A percentile compares a stretch with the other conserved stretches of the same genome.
Conservation (phyloP, 1,140 invertebrate species). For the Aphaenogaster floridana region DNA sequence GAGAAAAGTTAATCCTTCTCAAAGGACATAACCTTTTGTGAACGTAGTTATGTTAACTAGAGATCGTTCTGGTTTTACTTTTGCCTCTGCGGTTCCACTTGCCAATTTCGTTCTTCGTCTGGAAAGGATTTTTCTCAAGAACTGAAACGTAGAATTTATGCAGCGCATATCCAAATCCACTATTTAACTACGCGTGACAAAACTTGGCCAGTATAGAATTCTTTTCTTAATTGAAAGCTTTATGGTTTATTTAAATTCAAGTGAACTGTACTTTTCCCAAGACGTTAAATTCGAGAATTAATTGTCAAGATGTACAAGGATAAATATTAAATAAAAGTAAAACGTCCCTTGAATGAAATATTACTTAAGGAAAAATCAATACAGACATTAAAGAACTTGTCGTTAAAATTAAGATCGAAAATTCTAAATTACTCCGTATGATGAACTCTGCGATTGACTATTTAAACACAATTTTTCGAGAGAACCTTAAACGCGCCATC, state of each 20-base stretch:
- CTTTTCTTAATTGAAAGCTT: background rate
- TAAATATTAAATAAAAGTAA: background rate
- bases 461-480: background rate
- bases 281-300: background rate
- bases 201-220: background rate
- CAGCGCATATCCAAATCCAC: background rate
- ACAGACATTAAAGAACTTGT: background rate
- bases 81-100: background rate
- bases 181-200: background rate
- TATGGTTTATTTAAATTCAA: background rate
- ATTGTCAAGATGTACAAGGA: background rate
- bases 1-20: conserved; percentile 11
- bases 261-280: background rate
- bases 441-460: background rate
- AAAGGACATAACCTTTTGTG: background rate
- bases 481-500: background rate
- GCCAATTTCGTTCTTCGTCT: background rate
- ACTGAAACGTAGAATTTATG: background rate
- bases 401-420: background rate
- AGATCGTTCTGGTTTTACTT: background rate
- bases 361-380: background rate
- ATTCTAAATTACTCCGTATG: background rate
- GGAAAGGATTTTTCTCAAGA: background rate
- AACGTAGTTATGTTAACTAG: conserved; percentile 18
- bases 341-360: background rate